Percentiles rank a stretch among this genome's conserved stretches.
Evolutionary conservation across 2,888 invertebrate genomes (phyloP).

Genomic region (Epirrhoe tristata): DNA sequence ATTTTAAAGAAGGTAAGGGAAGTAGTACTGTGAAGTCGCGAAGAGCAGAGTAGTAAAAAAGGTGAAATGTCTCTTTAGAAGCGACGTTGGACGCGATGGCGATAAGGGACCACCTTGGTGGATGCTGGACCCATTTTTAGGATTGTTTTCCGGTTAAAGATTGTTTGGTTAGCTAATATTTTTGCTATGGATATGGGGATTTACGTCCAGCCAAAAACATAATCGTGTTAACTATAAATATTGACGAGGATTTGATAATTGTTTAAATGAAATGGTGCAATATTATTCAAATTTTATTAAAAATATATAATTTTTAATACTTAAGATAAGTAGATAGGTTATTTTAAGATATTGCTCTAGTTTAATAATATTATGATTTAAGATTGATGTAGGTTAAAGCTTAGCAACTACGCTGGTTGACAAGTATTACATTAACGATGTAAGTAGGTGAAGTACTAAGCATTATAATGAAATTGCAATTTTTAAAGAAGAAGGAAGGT

Average conservation of each 20-base stretch:
- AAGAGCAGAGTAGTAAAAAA: constrained; percentile 83
- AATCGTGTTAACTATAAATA: constrained; percentile 5
- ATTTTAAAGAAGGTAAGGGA: constrained; percentile 28
- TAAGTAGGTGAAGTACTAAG: background rate
- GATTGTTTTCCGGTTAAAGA: constrained; percentile 77
- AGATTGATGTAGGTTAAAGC: background rate
- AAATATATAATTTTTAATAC: no score
- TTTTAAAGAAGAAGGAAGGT: background rate
- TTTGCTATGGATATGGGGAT: constrained; percentile 43
- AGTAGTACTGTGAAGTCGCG: constrained; percentile 71
- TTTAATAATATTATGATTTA: no score
- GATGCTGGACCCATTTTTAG: constrained; percentile 73
- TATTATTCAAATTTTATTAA: no score
- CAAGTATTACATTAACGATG: background rate
- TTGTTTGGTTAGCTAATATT: constrained; percentile 51
- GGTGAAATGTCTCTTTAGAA: constrained; percentile 84
- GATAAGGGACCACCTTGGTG: constrained; percentile 83
- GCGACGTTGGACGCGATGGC: constrained; percentile 73
- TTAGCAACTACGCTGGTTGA: background rate
- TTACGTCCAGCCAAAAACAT: constrained; percentile 12
- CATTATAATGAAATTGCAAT: background rate
- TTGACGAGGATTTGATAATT: background rate
- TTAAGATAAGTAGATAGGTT: no score
- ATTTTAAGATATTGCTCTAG: no score
- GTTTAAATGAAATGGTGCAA: no score